A percentile compares a stretch with the other conserved stretches of the same genome.
Conservation (phyloP, 2,888 invertebrate species). For the Latrodectus elegans region DNA sequence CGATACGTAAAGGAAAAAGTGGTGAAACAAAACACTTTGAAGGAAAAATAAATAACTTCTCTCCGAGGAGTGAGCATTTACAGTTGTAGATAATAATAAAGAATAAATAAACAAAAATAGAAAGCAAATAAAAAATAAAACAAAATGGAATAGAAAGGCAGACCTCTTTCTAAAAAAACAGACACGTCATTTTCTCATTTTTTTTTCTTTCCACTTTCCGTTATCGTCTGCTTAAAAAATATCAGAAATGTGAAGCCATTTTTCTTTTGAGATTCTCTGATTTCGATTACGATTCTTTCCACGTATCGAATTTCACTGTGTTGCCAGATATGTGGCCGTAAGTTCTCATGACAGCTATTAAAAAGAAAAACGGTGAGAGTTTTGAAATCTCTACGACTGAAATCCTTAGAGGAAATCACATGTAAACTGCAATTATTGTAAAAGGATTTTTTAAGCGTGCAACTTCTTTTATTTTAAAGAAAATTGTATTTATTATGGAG, state of each 20-base stretch:
- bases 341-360: constrained; percentile 19
- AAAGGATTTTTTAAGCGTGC: constrained; percentile 22
- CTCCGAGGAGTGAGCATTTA: neutral
- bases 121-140: neutral
- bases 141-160: neutral
- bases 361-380: neutral
- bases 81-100: constrained; percentile 2
- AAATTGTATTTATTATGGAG: constrained; percentile 7
- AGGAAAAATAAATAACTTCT: constrained; percentile 26
- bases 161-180: neutral
- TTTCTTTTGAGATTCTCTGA: neutral
- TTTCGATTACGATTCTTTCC: constrained; percentile 25
- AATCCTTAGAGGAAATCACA: constrained; percentile 8
- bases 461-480: neutral
- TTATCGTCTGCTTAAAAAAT: constrained; percentile 16
- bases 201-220: constrained; percentile 3
- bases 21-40: constrained; percentile 13
- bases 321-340: constrained; percentile 6
- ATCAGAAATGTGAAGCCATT: constrained; percentile 4
- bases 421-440: constrained; percentile 28
- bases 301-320: constrained; percentile 5
- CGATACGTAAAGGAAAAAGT: constrained; percentile 8
- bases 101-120: neutral
- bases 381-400: neutral
- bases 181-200: neutral